A percentile compares a stretch with the other conserved stretches of the same genome.
These are phyloP conservation scores for Antennarius maculatus DNA, from an alignment of 2,797 vertebrate species.

Conservation along the genomic window DNA sequence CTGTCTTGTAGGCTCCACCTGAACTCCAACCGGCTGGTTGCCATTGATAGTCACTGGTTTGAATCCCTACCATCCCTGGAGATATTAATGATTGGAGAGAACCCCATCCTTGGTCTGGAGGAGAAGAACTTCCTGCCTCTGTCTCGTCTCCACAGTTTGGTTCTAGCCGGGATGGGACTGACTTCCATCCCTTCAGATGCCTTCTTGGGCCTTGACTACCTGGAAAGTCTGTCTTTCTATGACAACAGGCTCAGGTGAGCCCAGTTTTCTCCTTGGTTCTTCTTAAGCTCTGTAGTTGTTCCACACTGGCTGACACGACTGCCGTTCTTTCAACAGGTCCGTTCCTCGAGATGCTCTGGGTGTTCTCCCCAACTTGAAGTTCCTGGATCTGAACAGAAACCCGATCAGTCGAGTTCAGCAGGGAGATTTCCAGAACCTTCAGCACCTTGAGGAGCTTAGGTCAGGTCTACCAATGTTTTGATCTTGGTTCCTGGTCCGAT, in stretches of 20 bases:
- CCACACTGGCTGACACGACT: not conserved
- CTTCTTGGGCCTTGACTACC: conserved; percentile 83
- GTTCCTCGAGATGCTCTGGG: conserved; percentile 82
- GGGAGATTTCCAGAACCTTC: conserved; percentile 83
- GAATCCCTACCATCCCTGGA: conserved; percentile 84
- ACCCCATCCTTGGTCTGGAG: conserved; percentile 83
- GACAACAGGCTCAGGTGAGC: conserved; percentile 80
- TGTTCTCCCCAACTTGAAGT: conserved; percentile 82
- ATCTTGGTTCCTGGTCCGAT: no score
- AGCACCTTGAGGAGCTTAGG: conserved; percentile 84
- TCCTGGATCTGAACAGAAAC: conserved; percentile 86
- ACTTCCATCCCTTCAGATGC: conserved; percentile 78
- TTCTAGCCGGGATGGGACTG: conserved; percentile 85
- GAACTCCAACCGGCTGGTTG: conserved; percentile 83
- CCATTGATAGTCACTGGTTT: conserved; percentile 85
- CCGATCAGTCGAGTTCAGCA: conserved; percentile 77
- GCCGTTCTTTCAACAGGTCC: conserved; percentile 37
- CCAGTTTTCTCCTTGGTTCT: no score
- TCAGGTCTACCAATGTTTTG: conserved; percentile 16
- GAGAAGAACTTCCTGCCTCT: conserved; percentile 84
- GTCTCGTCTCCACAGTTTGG: conserved; percentile 83
- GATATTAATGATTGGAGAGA: conserved; percentile 88
- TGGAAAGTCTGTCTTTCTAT: conserved; percentile 88
- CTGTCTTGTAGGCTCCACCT: conserved; percentile 77
- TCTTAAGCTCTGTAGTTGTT: not conserved